Conservation (phyloP, 2,888 invertebrate species). For the Sepioteuthis lessoniana region DNA sequence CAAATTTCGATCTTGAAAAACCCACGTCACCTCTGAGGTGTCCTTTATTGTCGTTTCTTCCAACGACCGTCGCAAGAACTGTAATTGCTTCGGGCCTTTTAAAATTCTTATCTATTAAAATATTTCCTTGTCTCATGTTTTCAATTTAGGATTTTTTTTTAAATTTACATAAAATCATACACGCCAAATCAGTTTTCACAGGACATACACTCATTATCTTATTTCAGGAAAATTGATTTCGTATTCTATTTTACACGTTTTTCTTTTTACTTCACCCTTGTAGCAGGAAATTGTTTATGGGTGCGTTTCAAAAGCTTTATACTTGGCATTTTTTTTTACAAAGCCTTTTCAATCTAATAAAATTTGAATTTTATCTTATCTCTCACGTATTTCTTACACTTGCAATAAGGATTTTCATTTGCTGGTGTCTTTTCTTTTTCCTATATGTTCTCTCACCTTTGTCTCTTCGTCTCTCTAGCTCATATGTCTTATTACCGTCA, state of each 20-base stretch:
- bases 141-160: not conserved
- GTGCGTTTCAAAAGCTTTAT: too few species aligned
- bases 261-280: not conserved
- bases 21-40: not conserved
- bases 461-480: too few species aligned
- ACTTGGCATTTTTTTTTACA: not conserved
- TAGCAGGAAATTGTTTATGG: too few species aligned
- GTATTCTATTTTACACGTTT: not conserved
- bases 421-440: too few species aligned
- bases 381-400: not conserved
- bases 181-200: not conserved
- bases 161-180: not conserved
- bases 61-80: not conserved
- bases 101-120: conserved; percentile 23
- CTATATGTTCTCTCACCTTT: too few species aligned
- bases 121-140: not conserved
- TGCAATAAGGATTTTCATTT: not conserved
- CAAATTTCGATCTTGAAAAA: not conserved
- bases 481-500: too few species aligned
- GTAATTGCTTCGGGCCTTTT: not conserved
- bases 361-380: not conserved
- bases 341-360: not conserved
- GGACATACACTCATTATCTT: not conserved
- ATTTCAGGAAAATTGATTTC: not conserved
- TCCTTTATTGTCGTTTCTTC: not conserved